A percentile compares a stretch with the other conserved stretches of the same genome.
Conservation (phyloP, 2,888 invertebrate species). For the Heliconius erato region DNA sequence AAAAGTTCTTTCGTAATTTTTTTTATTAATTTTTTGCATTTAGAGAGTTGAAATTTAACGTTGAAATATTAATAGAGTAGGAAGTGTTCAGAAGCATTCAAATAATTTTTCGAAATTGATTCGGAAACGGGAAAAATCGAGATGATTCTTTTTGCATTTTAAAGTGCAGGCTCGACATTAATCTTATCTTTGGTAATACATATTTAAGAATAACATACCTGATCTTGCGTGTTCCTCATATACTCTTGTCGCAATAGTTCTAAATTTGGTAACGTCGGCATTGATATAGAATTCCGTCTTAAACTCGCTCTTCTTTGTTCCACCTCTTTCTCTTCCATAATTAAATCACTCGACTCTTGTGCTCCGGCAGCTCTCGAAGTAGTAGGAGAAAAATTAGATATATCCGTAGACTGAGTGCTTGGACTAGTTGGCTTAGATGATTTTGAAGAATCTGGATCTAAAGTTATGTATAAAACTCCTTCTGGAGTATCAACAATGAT, state of each 20-base stretch:
- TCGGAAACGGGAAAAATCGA: too few relatives aligned
- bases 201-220: slow-evolving; percentile 62
- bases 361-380: slow-evolving; percentile 69
- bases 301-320: slow-evolving; percentile 71
- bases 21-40: too few relatives aligned
- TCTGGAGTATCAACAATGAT: slow-evolving; percentile 81
- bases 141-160: too few relatives aligned
- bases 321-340: slow-evolving; percentile 64
- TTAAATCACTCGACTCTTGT: slow-evolving; percentile 67
- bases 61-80: too few relatives aligned
- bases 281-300: slow-evolving; percentile 90
- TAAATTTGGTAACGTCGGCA: slow-evolving; percentile 90
- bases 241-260: slow-evolving; percentile 84
- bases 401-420: slow-evolving; percentile 63
- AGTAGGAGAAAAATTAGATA: slow-evolving; percentile 61
- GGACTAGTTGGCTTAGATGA: slow-evolving; percentile 62
- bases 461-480: slow-evolving; percentile 79
- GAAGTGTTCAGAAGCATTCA: too few relatives aligned
- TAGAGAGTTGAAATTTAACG: too few relatives aligned
- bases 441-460: slow-evolving; percentile 72
- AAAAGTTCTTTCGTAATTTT: too few relatives aligned
- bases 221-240: slow-evolving; percentile 67
- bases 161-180: too few relatives aligned
- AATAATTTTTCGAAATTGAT: too few relatives aligned
- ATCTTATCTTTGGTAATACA: too few relatives aligned